A percentile compares a stretch with the other conserved stretches of the same genome.
Evolutionary conservation across 2,888 invertebrate genomes (phyloP).

Genomic region (Tillus elongatus): DNA sequence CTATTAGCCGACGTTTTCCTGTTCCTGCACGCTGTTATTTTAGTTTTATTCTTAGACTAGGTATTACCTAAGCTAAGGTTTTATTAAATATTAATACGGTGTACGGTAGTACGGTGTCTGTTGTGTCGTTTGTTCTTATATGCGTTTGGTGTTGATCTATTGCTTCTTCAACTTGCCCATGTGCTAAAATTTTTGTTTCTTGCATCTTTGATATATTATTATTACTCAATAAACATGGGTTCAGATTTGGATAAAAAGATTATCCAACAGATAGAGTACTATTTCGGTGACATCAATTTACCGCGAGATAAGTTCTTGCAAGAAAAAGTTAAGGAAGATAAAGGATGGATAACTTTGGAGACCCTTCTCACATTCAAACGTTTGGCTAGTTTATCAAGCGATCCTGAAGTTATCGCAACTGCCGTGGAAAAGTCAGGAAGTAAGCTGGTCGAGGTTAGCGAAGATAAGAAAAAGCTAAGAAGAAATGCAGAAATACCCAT

Average conservation of each 20-base stretch:
- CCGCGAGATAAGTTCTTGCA: slow-evolving; percentile 88
- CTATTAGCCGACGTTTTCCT: too few species aligned
- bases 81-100: too few species aligned
- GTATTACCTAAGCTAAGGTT: too few species aligned
- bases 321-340: slow-evolving; percentile 73
- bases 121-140: too few species aligned
- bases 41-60: too few species aligned
- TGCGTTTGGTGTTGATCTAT: too few species aligned
- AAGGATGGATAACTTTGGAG: slow-evolving; percentile 84
- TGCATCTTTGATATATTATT: too few species aligned
- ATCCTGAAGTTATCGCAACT: slow-evolving; percentile 59
- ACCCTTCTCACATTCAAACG: slow-evolving; percentile 84
- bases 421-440: slow-evolving; percentile 67
- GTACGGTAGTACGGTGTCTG: too few species aligned
- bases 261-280: slow-evolving; percentile 59
- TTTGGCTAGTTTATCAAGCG: slow-evolving; percentile 60
- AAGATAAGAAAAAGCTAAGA: slow-evolving; percentile 54
- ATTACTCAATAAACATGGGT: slow-evolving; percentile 27
- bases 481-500: slow-evolving; percentile 64
- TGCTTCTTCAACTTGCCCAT: too few species aligned
- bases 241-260: slow-evolving; percentile 50
- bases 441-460: slow-evolving; percentile 61
- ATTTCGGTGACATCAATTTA: slow-evolving; percentile 83
- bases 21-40: too few species aligned
- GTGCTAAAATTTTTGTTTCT: too few species aligned